Base-by-base conservation (phyloP, 2,113 vertebrate species). In the Daboia siamensis region DNA sequence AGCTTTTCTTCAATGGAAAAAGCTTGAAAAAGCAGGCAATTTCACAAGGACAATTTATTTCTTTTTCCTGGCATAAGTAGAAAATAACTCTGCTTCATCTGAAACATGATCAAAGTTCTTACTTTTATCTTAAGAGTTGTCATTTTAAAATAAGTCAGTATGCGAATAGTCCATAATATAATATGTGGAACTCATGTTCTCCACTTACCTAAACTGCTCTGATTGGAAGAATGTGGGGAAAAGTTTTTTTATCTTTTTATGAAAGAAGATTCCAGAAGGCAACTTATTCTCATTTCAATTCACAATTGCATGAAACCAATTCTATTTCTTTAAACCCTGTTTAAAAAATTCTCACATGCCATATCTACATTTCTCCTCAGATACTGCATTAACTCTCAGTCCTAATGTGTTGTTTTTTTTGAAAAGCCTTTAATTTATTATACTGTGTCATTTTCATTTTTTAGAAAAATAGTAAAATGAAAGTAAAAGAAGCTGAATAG, bases 391-490 rank as follows among this genome's bases (percentile, higher is more conserved):
- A 89, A 80, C 24, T 56, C 51, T 92, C 69, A 44, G 33, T 29
- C 86, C 13, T 56, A 11, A 55, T 87, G 88, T 8, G n/a, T n/a
- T n/a, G n/a, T 46, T n/a, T 92, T 88, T 87, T 87, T 80, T 3
- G 6, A 80, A 80, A 74, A 46, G 51, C 10, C 61, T 88, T 74
- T 88, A n/a, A 56, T 80, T 74, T 92, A 87, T 48, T 86, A 13
- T 52, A 29, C 54, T 93, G n/a, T 86, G 80, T 86, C 54, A 85
- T 29, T 24, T 92, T 94, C 56, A 39, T 0, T 93, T 94, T 87
- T 51, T 54, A 51, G 2, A 55, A 15, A 46, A 74, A 91, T 64
- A 91, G 29, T 44, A 90, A 92, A 4, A 52, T 52, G 29, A 94
- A 95, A 90, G 2, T 51, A 95, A 94, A 46, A 15, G 29, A 92